These are phyloP conservation scores for Orthonyx spaldingii DNA, from an alignment of 2,113 vertebrate species.

Conservation along the genomic window DNA sequence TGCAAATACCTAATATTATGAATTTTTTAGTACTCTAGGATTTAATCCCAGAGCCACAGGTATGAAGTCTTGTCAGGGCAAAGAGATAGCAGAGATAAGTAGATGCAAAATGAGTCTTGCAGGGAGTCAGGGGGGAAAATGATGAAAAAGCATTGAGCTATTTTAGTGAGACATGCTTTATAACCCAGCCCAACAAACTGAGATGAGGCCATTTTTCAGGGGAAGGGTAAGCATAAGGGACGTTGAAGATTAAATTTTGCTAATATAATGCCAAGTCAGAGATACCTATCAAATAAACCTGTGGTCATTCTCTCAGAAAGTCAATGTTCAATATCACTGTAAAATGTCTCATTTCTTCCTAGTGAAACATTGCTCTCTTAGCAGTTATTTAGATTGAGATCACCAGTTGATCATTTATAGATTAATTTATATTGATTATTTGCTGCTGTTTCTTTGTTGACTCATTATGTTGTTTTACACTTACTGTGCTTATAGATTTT, in stretches of 20 bases:
- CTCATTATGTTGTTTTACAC: neutral
- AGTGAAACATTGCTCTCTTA: neutral
- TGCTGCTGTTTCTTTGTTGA: neutral
- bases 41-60: neutral
- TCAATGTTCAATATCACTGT: neutral
- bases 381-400: neutral
- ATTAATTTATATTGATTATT: conserved; percentile 2
- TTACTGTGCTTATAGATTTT: neutral
- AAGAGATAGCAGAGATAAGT: neutral
- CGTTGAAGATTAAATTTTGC: conserved; percentile 25
- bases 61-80: neutral
- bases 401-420: neutral
- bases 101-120: neutral
- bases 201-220: neutral
- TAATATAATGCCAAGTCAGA: conserved; percentile 7
- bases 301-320: conserved; percentile 6
- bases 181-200: neutral
- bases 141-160: neutral
- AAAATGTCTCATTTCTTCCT: neutral
- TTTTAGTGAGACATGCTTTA: conserved; percentile 14
- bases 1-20: neutral
- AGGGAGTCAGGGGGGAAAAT: neutral
- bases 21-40: neutral
- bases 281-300: conserved; percentile 7
- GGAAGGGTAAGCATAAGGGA: neutral